These are phyloP conservation scores for Hedya salicella DNA, from an alignment of 2,888 invertebrate genomes.

Conservation along the genomic window DNA sequence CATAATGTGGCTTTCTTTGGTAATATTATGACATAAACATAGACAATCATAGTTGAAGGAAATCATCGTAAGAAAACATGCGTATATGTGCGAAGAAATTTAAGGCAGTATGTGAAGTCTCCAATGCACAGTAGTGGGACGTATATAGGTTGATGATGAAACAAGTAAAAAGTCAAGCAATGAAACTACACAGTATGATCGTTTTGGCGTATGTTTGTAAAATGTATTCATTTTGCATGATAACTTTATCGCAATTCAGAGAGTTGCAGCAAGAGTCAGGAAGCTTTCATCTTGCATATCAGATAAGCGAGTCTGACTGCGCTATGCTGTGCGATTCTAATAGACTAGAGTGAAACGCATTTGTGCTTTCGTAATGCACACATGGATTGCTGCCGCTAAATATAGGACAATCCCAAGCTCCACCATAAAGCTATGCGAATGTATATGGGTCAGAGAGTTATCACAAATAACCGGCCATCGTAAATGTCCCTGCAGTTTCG, in stretches of 20 bases:
- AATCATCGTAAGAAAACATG: no score
- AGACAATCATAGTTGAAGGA: no score
- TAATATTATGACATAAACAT: not conserved
- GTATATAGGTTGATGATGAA: no score
- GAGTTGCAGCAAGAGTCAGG: constrained; percentile 24
- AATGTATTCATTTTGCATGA: not conserved
- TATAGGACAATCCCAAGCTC: constrained; percentile 72
- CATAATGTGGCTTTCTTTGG: constrained; percentile 26
- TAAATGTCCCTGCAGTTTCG: constrained; percentile 69
- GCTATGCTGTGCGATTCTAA: constrained; percentile 43
- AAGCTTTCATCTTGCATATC: constrained; percentile 34
- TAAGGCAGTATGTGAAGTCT: no score
- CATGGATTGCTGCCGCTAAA: constrained; percentile 67
- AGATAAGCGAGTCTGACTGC: constrained; percentile 30
- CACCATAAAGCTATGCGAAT: constrained; percentile 68
- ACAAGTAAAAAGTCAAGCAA: not conserved
- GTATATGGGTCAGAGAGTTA: constrained; percentile 70
- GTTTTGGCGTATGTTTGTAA: not conserved
- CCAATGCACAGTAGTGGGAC: no score
- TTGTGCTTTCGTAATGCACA: constrained; percentile 67
- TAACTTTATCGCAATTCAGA: not conserved
- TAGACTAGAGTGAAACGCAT: constrained; percentile 51
- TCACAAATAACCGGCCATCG: constrained; percentile 67
- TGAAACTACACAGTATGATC: no score
- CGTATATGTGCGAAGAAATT: no score